These are phyloP conservation scores for Ellobius talpinus DNA, from an alignment of 2,113 vertebrate genomes.

Conservation along the genomic window DNA sequence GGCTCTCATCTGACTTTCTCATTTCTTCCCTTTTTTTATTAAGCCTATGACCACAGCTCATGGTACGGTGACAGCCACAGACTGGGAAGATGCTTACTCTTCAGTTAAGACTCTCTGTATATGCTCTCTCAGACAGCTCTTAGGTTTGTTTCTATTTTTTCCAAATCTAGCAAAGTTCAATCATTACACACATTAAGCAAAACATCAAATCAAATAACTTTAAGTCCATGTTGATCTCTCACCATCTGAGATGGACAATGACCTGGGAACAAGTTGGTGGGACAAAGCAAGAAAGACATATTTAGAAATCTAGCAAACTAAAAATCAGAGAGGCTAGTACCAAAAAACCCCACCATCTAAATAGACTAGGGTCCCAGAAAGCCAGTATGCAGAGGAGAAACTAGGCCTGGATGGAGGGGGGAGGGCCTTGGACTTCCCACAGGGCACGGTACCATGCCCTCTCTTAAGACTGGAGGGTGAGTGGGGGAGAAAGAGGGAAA, in stretches of 20 bases:
- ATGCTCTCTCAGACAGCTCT: neutral
- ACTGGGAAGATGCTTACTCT: no score
- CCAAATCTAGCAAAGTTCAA: neutral
- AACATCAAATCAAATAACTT: no score
- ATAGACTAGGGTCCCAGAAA: no score
- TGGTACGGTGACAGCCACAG: no score
- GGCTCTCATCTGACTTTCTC: neutral
- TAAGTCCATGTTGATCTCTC: neutral
- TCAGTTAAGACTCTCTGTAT: neutral
- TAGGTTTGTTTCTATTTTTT: neutral
- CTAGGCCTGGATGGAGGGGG: no score
- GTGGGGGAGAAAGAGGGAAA: no score
- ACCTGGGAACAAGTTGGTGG: neutral
- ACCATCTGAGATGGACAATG: neutral
- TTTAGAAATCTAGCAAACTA: neutral
- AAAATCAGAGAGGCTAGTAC: neutral
- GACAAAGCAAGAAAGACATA: neutral
- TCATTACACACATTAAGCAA: neutral
- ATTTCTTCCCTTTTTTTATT: neutral
- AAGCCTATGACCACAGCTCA: neutral
- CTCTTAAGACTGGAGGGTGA: no score
- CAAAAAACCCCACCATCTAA: neutral
- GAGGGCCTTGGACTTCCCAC: no score
- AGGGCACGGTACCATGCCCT: no score
- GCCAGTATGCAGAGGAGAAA: no score